phyloP scores from a whole-genome alignment of 2,797 vertebrate species.

The Danio jaintianensis region DNA sequence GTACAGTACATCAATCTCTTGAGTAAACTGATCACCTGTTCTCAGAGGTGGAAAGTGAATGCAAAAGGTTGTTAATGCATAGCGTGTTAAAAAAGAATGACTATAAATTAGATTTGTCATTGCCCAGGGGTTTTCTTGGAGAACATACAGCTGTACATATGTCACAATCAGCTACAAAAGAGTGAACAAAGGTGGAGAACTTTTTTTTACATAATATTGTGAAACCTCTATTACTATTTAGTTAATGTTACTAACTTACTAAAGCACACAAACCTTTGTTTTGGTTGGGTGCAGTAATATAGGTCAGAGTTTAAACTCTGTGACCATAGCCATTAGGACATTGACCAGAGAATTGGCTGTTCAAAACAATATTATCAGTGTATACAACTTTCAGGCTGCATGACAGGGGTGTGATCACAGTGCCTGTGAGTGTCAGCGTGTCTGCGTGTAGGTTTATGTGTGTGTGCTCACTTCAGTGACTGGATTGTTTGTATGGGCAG shows the following conservation, averaged over 20 bases:
- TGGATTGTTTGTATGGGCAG: slow-evolving; percentile 57
- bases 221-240: neutral
- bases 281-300: neutral
- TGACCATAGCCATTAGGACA: neutral
- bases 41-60: neutral
- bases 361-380: slow-evolving; percentile 34
- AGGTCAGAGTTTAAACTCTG: slow-evolving; percentile 12
- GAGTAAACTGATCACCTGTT: neutral
- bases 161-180: neutral
- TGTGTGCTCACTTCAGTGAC: slow-evolving; percentile 51
- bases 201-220: neutral
- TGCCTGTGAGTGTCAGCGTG: slow-evolving; percentile 14
- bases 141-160: slow-evolving; percentile 5
- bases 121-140: neutral
- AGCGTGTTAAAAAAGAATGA: neutral
- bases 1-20: neutral
- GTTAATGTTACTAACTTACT: slow-evolving; percentile 11
- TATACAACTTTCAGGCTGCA: slow-evolving; percentile 27
- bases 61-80: neutral
- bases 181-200: neutral
- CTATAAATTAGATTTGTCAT: neutral
- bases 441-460: slow-evolving; percentile 37
- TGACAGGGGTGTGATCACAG: slow-evolving; percentile 46
- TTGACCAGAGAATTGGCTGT: slow-evolving; percentile 33
- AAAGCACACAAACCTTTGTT: neutral